Conservation (phyloP, 2,113 vertebrate genomes). For the Neopipo cinnamomea region DNA sequence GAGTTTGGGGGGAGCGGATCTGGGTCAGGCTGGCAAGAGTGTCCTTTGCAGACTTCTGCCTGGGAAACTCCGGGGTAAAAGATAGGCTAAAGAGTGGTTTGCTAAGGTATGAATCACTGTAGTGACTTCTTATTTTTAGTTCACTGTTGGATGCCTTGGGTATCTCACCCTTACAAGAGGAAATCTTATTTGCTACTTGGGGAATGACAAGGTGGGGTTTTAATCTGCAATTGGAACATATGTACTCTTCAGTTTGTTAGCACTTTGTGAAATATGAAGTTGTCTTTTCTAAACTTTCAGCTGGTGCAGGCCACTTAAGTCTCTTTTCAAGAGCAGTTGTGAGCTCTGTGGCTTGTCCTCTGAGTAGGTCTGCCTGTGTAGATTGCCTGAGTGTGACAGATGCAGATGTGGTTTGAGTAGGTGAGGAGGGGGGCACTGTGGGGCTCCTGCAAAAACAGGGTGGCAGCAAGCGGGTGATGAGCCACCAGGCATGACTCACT, state of each 20-base stretch:
- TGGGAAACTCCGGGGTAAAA: background rate
- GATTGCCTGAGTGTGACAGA: fast-evolving
- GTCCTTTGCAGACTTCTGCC: background rate
- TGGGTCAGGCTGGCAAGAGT: background rate
- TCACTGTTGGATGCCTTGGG: background rate
- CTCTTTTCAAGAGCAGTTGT: background rate
- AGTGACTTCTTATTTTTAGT: background rate
- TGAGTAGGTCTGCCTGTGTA: background rate
- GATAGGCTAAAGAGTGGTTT: background rate
- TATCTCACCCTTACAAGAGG: background rate
- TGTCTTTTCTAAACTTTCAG: background rate
- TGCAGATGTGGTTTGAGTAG: background rate
- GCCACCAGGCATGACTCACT: background rate
- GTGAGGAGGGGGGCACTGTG: background rate
- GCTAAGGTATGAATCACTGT: background rate
- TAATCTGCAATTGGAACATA: background rate
- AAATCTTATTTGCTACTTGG: background rate
- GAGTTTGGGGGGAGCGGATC: background rate
- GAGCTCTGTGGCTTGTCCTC: background rate
- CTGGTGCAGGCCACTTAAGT: background rate
- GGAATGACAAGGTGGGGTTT: background rate
- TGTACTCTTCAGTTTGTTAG: background rate
- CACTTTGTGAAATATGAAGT: background rate
- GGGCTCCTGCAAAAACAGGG: background rate
- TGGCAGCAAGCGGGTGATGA: background rate